Percentiles rank a stretch among this genome's conserved stretches.
Conservation (phyloP, 2,113 vertebrate species). For the Neolamprologus kungweensis region DNA sequence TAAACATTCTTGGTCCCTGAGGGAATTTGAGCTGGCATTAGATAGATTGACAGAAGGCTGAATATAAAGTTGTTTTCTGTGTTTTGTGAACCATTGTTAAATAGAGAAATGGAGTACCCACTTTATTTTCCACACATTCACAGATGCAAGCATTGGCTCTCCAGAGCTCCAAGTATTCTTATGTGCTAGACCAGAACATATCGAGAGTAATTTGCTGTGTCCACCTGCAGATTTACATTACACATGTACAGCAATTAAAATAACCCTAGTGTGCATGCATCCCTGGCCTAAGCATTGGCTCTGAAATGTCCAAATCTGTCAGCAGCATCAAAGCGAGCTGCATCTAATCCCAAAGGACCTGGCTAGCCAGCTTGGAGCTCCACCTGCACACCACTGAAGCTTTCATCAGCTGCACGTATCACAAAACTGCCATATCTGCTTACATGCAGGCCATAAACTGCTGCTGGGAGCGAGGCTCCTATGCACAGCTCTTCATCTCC, state of each 20-base stretch:
- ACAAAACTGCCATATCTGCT: constrained; percentile 25
- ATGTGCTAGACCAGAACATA: neutral
- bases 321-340: constrained; percentile 43
- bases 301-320: constrained; percentile 30
- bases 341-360: constrained; percentile 28
- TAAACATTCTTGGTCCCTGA: neutral
- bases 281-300: neutral
- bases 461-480: neutral
- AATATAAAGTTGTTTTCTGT: neutral
- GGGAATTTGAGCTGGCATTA: neutral
- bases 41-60: constrained; percentile 20
- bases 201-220: neutral
- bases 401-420: constrained; percentile 38
- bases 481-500: neutral
- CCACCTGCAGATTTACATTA: neutral
- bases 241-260: neutral
- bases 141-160: neutral
- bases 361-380: constrained; percentile 24
- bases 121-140: neutral
- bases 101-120: neutral
- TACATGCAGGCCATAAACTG: neutral
- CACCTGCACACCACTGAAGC: constrained; percentile 26
- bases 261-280: neutral
- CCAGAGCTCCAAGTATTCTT: neutral
- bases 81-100: neutral